phyloP scores from a whole-genome alignment of 1,140 invertebrate genomes.

The Pseudomyrmex dendroicus region DNA sequence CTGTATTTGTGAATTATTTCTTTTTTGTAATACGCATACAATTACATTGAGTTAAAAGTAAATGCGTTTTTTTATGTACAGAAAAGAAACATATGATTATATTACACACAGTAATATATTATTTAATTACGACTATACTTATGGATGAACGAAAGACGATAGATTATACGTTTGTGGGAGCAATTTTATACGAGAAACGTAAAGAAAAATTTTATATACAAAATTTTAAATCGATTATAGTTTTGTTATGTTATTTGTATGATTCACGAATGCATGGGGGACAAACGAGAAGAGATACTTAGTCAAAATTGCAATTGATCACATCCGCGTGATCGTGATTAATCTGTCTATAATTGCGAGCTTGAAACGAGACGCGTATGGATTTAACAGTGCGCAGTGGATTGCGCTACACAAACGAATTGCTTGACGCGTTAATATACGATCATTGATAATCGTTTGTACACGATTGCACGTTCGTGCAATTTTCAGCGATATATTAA shows the following conservation, averaged over 20 bases:
- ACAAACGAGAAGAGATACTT: conserved; percentile 7
- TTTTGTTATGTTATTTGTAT: conserved; percentile 30
- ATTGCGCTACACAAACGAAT: conserved; percentile 42
- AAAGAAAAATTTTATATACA: conserved; percentile 1
- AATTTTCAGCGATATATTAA: conserved; percentile 47
- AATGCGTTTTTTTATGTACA: too few species aligned
- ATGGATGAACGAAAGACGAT: too few species aligned
- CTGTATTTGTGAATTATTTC: not conserved
- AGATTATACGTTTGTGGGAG: not conserved
- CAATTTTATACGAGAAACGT: not conserved
- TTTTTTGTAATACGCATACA: too few species aligned
- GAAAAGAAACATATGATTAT: not conserved
- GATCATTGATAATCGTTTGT: conserved; percentile 30
- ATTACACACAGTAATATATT: not conserved
- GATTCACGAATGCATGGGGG: not conserved
- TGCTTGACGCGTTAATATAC: conserved; percentile 16
- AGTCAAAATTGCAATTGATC: conserved; percentile 43
- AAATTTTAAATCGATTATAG: conserved; percentile 26
- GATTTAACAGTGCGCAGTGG: conserved; percentile 33
- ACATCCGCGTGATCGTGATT: conserved; percentile 50
- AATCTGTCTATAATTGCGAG: conserved; percentile 52
- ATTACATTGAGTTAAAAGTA: too few species aligned
- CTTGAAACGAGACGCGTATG: conserved; percentile 38
- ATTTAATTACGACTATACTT: not conserved
- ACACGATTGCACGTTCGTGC: conserved; percentile 34